A percentile compares a stretch with the other conserved stretches of the same genome.
These are phyloP conservation scores for Drosophila equinoxialis DNA, from an alignment of 1,140 invertebrate genomes.

Conservation along the genomic window DNA sequence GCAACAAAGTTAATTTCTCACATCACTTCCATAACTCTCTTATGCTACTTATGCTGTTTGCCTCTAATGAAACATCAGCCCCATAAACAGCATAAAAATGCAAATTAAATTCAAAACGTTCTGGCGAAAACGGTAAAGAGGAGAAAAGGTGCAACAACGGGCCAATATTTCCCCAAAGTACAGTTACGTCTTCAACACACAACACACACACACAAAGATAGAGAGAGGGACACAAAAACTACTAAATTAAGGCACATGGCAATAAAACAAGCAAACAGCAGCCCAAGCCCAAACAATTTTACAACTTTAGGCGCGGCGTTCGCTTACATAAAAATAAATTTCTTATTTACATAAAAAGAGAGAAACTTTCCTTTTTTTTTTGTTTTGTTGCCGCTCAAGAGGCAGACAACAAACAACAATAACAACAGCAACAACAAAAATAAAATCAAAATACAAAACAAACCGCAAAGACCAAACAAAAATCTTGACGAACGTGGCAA, in stretches of 20 bases:
- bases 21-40: constrained; percentile 32
- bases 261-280: constrained; percentile 63
- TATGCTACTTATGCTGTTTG: constrained; percentile 33
- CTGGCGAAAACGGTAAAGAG: neutral
- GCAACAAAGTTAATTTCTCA: neutral
- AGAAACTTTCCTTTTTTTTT: constrained; percentile 63
- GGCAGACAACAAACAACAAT: constrained; percentile 48
- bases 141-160: constrained; percentile 19
- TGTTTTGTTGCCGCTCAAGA: constrained; percentile 13
- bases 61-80: constrained; percentile 19
- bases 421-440: constrained; percentile 30
- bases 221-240: constrained; percentile 41
- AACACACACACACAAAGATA: constrained; percentile 1
- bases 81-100: constrained; percentile 61
- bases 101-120: constrained; percentile 66
- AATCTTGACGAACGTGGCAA: constrained; percentile 26
- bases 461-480: constrained; percentile 64
- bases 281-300: constrained; percentile 65
- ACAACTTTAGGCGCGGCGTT: constrained; percentile 69
- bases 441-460: constrained; percentile 69
- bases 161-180: constrained; percentile 54
- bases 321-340: constrained; percentile 80
- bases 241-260: constrained; percentile 73
- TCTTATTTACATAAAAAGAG: constrained; percentile 77
- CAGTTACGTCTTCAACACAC: constrained; percentile 60